phyloP scores from a whole-genome alignment of 2,797 vertebrate genomes.

The Aldrovandia affinis region DNA sequence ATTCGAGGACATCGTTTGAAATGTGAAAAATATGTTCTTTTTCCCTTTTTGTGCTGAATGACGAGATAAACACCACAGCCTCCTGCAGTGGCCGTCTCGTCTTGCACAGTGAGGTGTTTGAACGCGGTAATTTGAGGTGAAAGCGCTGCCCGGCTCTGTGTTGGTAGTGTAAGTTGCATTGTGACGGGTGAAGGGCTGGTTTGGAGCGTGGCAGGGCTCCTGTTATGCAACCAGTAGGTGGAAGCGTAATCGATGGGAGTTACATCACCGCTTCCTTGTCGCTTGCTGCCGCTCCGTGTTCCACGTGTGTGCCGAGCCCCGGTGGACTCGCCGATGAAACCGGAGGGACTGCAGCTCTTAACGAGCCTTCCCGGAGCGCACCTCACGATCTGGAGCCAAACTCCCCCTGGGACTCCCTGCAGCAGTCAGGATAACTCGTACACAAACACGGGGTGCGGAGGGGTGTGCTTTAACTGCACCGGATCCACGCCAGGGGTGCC shows the following conservation, averaged over 20 bases:
- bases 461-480: background rate
- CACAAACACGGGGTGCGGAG: background rate
- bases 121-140: background rate
- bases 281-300: slow-evolving; percentile 2
- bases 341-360: background rate
- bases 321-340: background rate
- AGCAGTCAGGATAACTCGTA: too few relatives aligned
- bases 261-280: slow-evolving; percentile 41
- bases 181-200: background rate
- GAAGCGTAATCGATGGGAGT: slow-evolving; percentile 34
- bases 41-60: background rate
- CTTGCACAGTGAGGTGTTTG: background rate
- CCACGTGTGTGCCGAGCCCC: slow-evolving; percentile 14
- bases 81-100: background rate
- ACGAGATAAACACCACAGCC: too few relatives aligned
- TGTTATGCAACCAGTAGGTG: slow-evolving; percentile 37
- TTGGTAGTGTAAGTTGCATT: background rate
- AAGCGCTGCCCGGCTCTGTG: background rate
- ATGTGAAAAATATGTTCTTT: background rate
- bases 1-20: background rate
- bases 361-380: too few relatives aligned
- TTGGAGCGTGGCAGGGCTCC: background rate
- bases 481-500: too few relatives aligned
- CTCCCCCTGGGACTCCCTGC: too few relatives aligned
- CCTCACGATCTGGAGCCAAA: too few relatives aligned